Percentiles rank a stretch among this genome's conserved stretches.
Evolutionary conservation across 1,140 invertebrate species (phyloP).

Genomic region (Drosophila micromelanica): DNA sequence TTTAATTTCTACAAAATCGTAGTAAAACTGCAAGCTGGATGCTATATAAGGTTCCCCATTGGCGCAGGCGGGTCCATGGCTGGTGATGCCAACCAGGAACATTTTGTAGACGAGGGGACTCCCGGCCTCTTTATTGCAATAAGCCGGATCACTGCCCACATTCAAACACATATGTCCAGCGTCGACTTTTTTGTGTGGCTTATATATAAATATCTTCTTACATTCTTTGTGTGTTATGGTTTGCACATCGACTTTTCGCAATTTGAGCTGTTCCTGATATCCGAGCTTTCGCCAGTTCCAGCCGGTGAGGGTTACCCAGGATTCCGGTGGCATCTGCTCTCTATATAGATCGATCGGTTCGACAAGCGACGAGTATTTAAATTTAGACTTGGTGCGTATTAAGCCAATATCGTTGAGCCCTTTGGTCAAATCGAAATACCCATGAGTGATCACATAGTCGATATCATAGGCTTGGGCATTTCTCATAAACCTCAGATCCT

Average conservation of each 20-base stretch:
- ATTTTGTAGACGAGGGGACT: conserved; percentile 1
- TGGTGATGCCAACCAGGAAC: conserved; percentile 4
- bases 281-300: conserved; percentile 5
- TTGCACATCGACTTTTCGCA: too few species aligned
- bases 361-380: neutral
- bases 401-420: conserved; percentile 10
- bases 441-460: conserved; percentile 9
- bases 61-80: neutral
- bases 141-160: neutral
- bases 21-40: conserved; percentile 5
- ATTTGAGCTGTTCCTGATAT: too few species aligned
- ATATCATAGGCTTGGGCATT: neutral
- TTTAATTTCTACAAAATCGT: conserved; percentile 18
- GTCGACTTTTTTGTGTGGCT: neutral
- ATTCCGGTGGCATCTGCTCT: neutral
- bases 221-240: neutral
- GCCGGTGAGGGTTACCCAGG: neutral
- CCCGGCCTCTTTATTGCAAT: conserved; percentile 2
- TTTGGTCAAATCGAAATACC: neutral
- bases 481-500: neutral
- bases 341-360: neutral
- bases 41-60: conserved; percentile 2
- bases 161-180: conserved; percentile 6
- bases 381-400: neutral
- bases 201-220: neutral